Conservation (phyloP, 2,888 invertebrate genomes). For the Ethmia dodecea region DNA sequence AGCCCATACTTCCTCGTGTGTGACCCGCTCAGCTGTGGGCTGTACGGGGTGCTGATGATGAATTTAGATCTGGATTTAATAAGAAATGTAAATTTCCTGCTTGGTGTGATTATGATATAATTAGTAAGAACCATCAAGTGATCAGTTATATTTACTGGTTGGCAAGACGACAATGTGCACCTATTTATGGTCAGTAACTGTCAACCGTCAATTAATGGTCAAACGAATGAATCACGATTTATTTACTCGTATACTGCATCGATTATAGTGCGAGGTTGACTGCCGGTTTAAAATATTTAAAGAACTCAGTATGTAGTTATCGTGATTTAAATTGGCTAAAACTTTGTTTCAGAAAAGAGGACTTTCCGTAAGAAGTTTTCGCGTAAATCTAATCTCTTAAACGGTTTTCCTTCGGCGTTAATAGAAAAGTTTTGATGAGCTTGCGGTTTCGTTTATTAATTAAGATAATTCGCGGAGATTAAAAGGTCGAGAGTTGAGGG, state of each 20-base stretch:
- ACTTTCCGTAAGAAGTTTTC: conserved; percentile 32
- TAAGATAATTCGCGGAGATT: conserved; percentile 13
- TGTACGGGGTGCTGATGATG: no score
- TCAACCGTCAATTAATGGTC: conserved; percentile 7
- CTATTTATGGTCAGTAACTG: conserved; percentile 8
- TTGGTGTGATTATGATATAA: no score
- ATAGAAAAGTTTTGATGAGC: conserved; percentile 36
- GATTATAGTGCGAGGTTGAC: conserved; percentile 5
- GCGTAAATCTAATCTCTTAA: conserved; percentile 37
- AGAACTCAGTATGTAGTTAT: neutral
- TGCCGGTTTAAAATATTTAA: neutral
- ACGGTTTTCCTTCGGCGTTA: conserved; percentile 32
- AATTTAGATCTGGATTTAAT: no score
- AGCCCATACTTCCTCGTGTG: no score
- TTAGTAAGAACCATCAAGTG: no score
- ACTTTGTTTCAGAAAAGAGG: neutral
- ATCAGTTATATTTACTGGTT: no score
- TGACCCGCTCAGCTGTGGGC: no score
- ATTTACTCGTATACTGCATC: conserved; percentile 5
- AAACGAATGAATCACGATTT: conserved; percentile 6
- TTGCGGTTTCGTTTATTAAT: conserved; percentile 24
- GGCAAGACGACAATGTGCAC: no score
- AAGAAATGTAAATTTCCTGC: no score
- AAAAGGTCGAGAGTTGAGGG: no score
- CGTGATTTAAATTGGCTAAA: neutral